A percentile compares a stretch with the other conserved stretches of the same genome.
These are phyloP conservation scores for Onychomys leucogaster DNA, from an alignment of 2,797 vertebrate species.

Conservation along the genomic window DNA sequence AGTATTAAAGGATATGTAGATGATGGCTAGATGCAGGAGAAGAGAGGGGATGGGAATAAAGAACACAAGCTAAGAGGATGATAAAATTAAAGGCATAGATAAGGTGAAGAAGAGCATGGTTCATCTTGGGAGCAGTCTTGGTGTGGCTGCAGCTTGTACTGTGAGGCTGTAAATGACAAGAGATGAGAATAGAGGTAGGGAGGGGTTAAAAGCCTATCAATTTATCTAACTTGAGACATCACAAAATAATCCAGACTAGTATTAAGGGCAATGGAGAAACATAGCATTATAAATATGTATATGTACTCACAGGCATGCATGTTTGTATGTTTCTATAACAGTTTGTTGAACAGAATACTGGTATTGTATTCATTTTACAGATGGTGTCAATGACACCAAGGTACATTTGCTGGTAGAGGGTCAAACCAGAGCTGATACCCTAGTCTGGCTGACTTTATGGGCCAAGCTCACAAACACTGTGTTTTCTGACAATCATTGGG, in stretches of 20 bases:
- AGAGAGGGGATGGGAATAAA: background rate
- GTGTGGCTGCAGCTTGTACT: background rate
- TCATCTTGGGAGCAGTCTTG: background rate
- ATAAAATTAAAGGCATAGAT: background rate
- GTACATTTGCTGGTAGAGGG: conserved; percentile 4
- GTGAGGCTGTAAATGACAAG: background rate
- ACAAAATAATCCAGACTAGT: conserved; percentile 2
- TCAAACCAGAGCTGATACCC: background rate
- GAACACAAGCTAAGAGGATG: background rate
- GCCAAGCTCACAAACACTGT: background rate
- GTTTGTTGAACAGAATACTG: background rate
- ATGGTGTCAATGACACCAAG: background rate
- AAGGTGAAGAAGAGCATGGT: background rate
- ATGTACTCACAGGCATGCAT: background rate
- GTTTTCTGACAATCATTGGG: background rate
- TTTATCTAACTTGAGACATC: background rate
- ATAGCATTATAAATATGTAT: background rate
- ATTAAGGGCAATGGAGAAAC: conserved; percentile 9
- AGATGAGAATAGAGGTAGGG: background rate
- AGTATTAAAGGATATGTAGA: background rate
- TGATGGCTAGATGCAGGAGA: background rate
- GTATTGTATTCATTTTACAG: conserved; percentile 27
- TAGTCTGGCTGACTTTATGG: background rate
- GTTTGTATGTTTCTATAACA: background rate
- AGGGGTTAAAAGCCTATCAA: background rate